Base-by-base conservation (phyloP, 53 echinoderm and acorn worm genomes). In the Holothuria leucospilota region DNA sequence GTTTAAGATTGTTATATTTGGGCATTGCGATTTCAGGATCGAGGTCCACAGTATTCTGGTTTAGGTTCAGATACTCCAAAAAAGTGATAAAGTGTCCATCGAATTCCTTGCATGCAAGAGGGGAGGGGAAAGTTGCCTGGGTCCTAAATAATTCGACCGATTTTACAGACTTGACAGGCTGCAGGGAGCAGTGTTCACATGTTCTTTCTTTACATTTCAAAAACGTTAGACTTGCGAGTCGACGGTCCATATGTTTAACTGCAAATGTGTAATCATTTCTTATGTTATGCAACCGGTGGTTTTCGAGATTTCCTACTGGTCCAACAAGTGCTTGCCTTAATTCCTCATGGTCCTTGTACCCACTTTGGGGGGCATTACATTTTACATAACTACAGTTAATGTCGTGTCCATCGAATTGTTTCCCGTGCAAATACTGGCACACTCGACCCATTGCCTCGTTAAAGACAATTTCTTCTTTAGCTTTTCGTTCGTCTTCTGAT, bases 391-490 rank as follows among this genome's bases (percentile, higher is more conserved):
- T 69, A 15, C 69, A 69, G 29, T 7, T 2, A 20, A 69, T 69
- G 28, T 69, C 69, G 69, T 69, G 69, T 25, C 69, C 69, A 29
- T 69, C 69, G 69, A 69, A 69, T 28, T 69, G 69, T 20, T 69
- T 69, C 34, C 69, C 69, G 39, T 34, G 29, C 69, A 69, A 69
- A 29, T 69, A 69, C 69, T 69, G 69, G 15, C 69, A 69, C 69
- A 69, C 69, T 15, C 69, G 69, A 69, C 2, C 10, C 69, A 69
- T 69, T 69, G 69, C 69, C 69, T 69, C 34, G 69, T 69, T 69
- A 29, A 69, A 69, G 9, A 69, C 69, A 69, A 69, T 29, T 69
- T 9, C 69, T 69, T 69, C 69, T 28, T 69, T 29, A 9, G 69
- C 29, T 69, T 25, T 69, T 69, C 69, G 27, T 69, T 69, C 69